These are phyloP conservation scores for Cetoscarus ocellatus DNA, from an alignment of 2,797 vertebrate genomes.

Conservation along the genomic window DNA sequence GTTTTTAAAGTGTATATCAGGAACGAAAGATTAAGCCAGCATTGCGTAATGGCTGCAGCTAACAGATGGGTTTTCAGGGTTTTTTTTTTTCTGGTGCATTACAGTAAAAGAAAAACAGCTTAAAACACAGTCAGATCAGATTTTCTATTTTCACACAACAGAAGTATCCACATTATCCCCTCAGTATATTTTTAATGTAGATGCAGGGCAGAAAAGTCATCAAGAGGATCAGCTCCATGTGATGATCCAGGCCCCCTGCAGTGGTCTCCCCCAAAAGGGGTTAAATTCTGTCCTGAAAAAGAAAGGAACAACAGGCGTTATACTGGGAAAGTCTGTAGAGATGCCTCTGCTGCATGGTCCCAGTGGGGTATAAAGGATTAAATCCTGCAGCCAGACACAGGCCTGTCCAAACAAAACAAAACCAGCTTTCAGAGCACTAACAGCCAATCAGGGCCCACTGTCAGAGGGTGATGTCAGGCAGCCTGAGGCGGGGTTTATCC, in stretches of 20 bases:
- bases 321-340: conserved; percentile 65
- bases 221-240: conserved; percentile 41
- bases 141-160: not conserved
- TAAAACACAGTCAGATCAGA: not conserved
- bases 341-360: conserved; percentile 62
- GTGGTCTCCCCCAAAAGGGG: conserved; percentile 35
- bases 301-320: conserved; percentile 67
- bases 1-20: not conserved
- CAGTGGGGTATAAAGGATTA: conserved; percentile 72
- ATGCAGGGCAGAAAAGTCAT: conserved; percentile 2
- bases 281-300: conserved; percentile 54
- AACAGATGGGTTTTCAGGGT: not conserved
- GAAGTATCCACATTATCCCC: not conserved
- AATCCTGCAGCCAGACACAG: conserved; percentile 71
- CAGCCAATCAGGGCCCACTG: conserved; percentile 59
- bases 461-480: conserved; percentile 64
- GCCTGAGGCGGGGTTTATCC: conserved; percentile 37
- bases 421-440: conserved; percentile 66
- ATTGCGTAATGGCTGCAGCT: not conserved
- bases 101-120: not conserved
- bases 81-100: not conserved
- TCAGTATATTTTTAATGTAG: conserved; percentile 12
- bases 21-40: not conserved
- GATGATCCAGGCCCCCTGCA: conserved; percentile 39
- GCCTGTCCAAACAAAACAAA: conserved; percentile 70